Base-by-base conservation (phyloP, 2,113 vertebrate species). In the Furnarius figulus region DNA sequence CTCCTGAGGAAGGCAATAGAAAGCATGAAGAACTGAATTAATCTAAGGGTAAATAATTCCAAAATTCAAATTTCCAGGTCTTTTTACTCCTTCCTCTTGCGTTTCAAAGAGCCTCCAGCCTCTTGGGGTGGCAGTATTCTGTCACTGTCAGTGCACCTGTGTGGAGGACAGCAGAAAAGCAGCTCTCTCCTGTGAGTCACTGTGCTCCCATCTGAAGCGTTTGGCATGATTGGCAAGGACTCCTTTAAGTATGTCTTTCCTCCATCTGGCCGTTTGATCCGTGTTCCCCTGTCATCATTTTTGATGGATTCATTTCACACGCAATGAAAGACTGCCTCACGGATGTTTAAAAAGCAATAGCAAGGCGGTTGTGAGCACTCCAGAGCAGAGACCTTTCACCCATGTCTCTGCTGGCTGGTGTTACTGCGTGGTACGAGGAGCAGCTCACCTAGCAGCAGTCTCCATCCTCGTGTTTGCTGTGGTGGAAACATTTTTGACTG, bases 201-300 rank as follows among this genome's bases (percentile, higher is more conserved):
- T 0, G 2, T 56, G 55, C 78, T 82, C 44, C 71, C 47, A 53
- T 92, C 75, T 92, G 80, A 96, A 95, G 68, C 61, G 25, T 30
- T 90, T 0, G 0, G 61, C 63, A 17, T 44, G 62, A 86, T 94
- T 90, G 77, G 24, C 82, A 55, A 87, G 58, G 62, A 82, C 39
- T 63, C 50, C 79, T 58, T 12, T 42, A 71, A n/a, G 30, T 40
- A 31, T 24, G n/a, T 50, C 88, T 91, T 86, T 67, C 79, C 59
- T 95, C 92, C 93, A 94, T 86, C 82, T 96, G 95, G 79, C 79
- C 71, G 88, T 68, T 78, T 94, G 93, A 94, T 93, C 93, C 65
- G 6, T 86, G 86, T 72, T 95, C 68, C 39, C 61, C 79, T 93
- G 52, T 80, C 83, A 90, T 65, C 18, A 14, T 74, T 93, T 95